Conservation (phyloP, 92 coral and sea anemone species). For the Porites rus region DNA sequence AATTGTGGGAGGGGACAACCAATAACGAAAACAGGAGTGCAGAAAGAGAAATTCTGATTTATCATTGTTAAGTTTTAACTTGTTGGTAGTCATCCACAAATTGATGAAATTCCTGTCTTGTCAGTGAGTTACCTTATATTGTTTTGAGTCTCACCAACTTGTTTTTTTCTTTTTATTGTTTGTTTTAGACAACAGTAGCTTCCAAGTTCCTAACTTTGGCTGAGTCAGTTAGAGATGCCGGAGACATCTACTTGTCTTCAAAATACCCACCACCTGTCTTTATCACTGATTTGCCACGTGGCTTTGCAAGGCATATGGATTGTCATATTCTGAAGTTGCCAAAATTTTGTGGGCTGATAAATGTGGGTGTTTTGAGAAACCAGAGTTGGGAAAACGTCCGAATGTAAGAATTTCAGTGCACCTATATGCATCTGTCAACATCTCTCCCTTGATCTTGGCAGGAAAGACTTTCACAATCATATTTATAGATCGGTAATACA, state of each 20-base stretch:
- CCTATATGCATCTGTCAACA: too few relatives aligned
- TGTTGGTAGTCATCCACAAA: too few relatives aligned
- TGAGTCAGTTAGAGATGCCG: slow-evolving; percentile 71
- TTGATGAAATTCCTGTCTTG: too few relatives aligned
- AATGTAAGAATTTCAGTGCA: not conserved
- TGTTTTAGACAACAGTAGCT: slow-evolving; percentile 53
- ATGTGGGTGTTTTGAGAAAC: slow-evolving; percentile 64
- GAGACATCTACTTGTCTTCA: slow-evolving; percentile 58
- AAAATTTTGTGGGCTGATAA: slow-evolving; percentile 48
- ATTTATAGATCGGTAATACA: too few relatives aligned
- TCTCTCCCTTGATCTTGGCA: too few relatives aligned
- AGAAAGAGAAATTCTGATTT: too few relatives aligned
- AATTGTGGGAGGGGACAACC: too few relatives aligned
- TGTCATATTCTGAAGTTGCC: slow-evolving; percentile 26
- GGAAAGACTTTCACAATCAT: too few relatives aligned
- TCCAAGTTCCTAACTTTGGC: slow-evolving; percentile 51
- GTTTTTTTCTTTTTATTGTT: not conserved
- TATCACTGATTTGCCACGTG: slow-evolving; percentile 44
- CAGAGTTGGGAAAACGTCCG: not conserved
- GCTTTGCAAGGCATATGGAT: slow-evolving; percentile 64
- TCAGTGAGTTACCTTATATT: not conserved
- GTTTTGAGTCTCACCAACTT: not conserved
- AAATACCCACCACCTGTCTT: slow-evolving; percentile 45
- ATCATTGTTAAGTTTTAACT: too few relatives aligned
- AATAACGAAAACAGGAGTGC: too few relatives aligned